Evolutionary conservation across 2,888 invertebrate genomes (phyloP).

Genomic region (Microplitis manilae): DNA sequence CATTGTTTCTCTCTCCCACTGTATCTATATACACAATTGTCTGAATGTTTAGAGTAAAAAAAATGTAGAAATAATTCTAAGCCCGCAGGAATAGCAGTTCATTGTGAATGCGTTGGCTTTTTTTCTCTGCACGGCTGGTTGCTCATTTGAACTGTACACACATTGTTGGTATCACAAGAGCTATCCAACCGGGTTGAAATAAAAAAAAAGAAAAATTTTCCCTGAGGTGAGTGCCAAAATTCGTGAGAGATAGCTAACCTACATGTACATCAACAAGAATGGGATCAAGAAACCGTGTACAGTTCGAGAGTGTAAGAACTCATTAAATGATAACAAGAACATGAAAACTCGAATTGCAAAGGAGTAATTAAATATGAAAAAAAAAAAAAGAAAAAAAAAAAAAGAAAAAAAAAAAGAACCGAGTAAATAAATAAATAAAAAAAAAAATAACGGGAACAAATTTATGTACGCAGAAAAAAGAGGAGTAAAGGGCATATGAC

Average conservation of each 20-base stretch:
- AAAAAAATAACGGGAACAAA: conserved; percentile 25
- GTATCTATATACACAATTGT: neutral
- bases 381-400: conserved; percentile 2
- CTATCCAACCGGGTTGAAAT: neutral
- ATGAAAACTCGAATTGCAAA: neutral
- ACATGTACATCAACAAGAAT: conserved; percentile 3
- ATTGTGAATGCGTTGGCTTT: conserved; percentile 3
- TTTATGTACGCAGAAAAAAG: conserved; percentile 18
- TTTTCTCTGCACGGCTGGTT: conserved; percentile 13
- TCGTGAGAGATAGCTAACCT: conserved; percentile 17
- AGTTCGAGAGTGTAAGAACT: conserved; percentile 15
- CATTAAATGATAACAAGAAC: conserved; percentile 11
- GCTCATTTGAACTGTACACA: conserved; percentile 23
- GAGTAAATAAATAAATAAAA: too few relatives aligned
- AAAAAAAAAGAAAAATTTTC: conserved; percentile 14
- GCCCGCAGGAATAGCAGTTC: neutral
- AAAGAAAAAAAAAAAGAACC: neutral
- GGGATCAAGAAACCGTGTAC: conserved; percentile 2
- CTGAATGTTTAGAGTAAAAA: neutral
- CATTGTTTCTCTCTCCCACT: neutral
- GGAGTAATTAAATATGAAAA: neutral
- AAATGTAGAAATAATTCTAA: conserved; percentile 6
- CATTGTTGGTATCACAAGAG: conserved; percentile 21
- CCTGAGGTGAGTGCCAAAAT: conserved; percentile 23
- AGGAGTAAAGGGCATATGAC: neutral